phyloP scores from a whole-genome alignment of 2,113 vertebrate genomes.

The Istiophorus platypterus region DNA sequence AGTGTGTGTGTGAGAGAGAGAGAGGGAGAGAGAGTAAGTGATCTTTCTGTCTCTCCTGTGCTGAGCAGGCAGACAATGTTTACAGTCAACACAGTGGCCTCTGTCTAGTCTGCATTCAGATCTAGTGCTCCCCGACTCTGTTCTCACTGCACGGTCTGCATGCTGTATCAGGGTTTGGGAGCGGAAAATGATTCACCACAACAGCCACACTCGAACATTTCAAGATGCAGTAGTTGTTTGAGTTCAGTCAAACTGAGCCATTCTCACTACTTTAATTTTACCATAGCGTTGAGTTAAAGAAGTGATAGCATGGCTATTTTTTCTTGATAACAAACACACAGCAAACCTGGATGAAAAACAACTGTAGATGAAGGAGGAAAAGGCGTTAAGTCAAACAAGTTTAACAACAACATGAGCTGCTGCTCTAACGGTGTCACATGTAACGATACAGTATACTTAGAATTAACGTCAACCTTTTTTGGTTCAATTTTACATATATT shows the following conservation, averaged over 20 bases:
- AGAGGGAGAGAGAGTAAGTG: constrained; percentile 38
- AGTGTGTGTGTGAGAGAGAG: constrained; percentile 32
- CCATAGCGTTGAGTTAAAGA: background rate
- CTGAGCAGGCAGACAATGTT: constrained; percentile 74
- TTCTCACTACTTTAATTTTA: background rate
- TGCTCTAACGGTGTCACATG: too few relatives aligned
- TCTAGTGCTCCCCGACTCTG: constrained; percentile 30
- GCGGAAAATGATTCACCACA: background rate
- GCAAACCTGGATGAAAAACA: background rate
- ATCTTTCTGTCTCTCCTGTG: constrained; percentile 59
- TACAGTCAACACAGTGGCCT: constrained; percentile 83
- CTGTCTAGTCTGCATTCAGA: constrained; percentile 62
- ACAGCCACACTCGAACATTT: background rate
- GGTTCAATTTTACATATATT: background rate
- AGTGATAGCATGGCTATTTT: too few relatives aligned
- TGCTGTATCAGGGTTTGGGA: background rate
- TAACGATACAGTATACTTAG: too few relatives aligned
- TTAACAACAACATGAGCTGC: too few relatives aligned
- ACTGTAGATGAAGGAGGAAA: background rate
- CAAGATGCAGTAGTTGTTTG: background rate
- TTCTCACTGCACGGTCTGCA: constrained; percentile 52
- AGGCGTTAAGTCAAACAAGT: background rate
- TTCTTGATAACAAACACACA: too few relatives aligned
- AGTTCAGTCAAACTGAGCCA: background rate
- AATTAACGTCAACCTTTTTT: too few relatives aligned